phyloP scores from a whole-genome alignment of 2,113 vertebrate species.

The Atherinomorus stipes region DNA sequence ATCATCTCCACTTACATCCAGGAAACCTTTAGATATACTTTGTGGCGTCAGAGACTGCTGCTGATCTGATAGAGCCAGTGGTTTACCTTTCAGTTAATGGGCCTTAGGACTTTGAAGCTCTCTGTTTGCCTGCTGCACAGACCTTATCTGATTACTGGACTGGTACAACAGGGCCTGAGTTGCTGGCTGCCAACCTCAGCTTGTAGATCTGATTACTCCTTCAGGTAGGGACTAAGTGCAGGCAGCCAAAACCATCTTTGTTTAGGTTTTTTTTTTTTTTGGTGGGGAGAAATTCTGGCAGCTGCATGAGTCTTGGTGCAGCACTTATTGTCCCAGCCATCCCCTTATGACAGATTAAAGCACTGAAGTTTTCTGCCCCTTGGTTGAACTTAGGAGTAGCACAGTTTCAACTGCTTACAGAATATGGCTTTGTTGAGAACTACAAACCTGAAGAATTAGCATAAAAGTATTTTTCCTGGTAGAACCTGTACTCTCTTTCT shows the following conservation, averaged over 20 bases:
- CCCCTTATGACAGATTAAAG: constrained; percentile 65
- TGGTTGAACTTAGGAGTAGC: constrained; percentile 47
- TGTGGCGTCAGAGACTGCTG: constrained; percentile 33
- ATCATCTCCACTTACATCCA: constrained; percentile 19
- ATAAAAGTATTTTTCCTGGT: constrained; percentile 42
- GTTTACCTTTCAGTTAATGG: constrained; percentile 79
- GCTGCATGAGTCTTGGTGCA: constrained; percentile 58
- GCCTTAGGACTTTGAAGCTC: constrained; percentile 71
- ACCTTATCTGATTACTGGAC: constrained; percentile 80
- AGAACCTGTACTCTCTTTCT: constrained; percentile 44
- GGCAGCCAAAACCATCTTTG: constrained; percentile 71
- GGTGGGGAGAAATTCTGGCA: constrained; percentile 63
- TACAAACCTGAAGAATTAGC: constrained; percentile 38
- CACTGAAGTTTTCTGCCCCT: constrained; percentile 51
- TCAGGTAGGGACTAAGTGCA: constrained; percentile 55
- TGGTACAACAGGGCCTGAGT: constrained; percentile 57
- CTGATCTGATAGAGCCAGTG: constrained; percentile 41
- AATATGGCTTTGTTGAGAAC: constrained; percentile 29
- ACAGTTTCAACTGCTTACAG: constrained; percentile 47
- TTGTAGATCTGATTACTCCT: constrained; percentile 75
- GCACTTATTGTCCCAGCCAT: constrained; percentile 60
- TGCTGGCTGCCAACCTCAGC: constrained; percentile 65
- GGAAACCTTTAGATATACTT: constrained; percentile 49
- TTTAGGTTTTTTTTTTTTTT: constrained; percentile 65
- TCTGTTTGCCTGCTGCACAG: constrained; percentile 69